Percentiles rank a stretch among this genome's conserved stretches.
Evolutionary conservation across 2,113 vertebrate species (phyloP).

Genomic region (Muscicapa adusta): DNA sequence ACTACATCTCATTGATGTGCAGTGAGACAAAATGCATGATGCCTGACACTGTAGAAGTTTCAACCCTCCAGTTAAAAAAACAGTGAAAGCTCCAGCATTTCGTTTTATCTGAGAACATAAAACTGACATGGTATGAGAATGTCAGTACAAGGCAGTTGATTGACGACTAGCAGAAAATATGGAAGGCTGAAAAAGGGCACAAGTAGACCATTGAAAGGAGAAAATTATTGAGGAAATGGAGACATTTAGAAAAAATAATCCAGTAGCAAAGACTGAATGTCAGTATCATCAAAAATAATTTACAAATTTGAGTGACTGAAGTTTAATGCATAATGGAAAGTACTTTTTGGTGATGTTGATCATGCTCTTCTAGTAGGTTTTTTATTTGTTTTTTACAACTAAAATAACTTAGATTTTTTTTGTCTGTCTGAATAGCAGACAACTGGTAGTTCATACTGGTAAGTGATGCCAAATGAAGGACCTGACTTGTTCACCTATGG

Average conservation of each 20-base stretch:
- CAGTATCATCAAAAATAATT: background rate
- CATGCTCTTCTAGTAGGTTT: background rate
- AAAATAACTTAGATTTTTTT: background rate
- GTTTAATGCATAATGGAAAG: background rate
- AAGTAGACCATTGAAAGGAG: background rate
- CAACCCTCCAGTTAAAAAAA: background rate
- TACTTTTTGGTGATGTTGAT: background rate
- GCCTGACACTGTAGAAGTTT: background rate
- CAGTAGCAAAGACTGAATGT: background rate
- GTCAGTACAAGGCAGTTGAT: background rate
- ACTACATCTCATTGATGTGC: background rate
- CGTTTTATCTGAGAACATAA: background rate
- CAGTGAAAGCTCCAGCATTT: background rate
- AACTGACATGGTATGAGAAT: background rate
- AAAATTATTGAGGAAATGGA: background rate
- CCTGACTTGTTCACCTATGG: background rate
- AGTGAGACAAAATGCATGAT: background rate
- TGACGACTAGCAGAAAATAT: background rate
- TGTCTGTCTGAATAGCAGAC: background rate
- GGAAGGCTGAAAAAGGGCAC: background rate
- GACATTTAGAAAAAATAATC: background rate
- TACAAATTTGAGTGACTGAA: background rate
- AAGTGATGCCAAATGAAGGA: background rate
- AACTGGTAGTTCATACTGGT: background rate
- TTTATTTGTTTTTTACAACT: background rate